Conservation (phyloP, 1,140 invertebrate species). For the Drosophila kurseongensis region DNA sequence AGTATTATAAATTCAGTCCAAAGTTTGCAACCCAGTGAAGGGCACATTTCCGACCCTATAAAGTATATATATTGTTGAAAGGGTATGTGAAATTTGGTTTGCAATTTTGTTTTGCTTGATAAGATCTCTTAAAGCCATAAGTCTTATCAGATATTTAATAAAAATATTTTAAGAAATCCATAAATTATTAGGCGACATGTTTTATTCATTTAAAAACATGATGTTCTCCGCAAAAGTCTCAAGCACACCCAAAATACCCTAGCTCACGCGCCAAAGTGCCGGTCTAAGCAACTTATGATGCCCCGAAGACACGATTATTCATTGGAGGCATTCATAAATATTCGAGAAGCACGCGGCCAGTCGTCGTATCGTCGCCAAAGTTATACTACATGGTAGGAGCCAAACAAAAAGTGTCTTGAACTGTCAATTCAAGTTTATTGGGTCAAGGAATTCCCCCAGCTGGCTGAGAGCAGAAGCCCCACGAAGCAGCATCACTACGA, state of each 20-base stretch:
- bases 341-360: conserved; percentile 68
- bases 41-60: too few species aligned
- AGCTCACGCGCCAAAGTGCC: conserved; percentile 44
- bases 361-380: conserved; percentile 31
- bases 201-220: conserved; percentile 2
- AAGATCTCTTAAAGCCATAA: background rate
- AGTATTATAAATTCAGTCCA: too few species aligned
- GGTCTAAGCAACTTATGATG: conserved; percentile 44
- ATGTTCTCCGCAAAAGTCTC: background rate
- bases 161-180: background rate
- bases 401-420: conserved; percentile 81
- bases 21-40: too few species aligned
- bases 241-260: conserved; percentile 29
- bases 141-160: conserved; percentile 2
- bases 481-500: conserved; percentile 2
- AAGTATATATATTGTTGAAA: too few species aligned
- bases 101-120: too few species aligned
- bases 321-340: conserved; percentile 69
- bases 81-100: too few species aligned
- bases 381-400: conserved; percentile 27
- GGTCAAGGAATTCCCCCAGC: conserved; percentile 74
- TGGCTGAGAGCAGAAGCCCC: conserved; percentile 31
- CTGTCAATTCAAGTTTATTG: conserved; percentile 84
- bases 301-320: conserved; percentile 57
- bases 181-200: background rate